A percentile compares a stretch with the other conserved stretches of the same genome.
These are phyloP conservation scores for Microplitis manilae DNA, from an alignment of 2,888 invertebrate genomes.

Conservation along the genomic window DNA sequence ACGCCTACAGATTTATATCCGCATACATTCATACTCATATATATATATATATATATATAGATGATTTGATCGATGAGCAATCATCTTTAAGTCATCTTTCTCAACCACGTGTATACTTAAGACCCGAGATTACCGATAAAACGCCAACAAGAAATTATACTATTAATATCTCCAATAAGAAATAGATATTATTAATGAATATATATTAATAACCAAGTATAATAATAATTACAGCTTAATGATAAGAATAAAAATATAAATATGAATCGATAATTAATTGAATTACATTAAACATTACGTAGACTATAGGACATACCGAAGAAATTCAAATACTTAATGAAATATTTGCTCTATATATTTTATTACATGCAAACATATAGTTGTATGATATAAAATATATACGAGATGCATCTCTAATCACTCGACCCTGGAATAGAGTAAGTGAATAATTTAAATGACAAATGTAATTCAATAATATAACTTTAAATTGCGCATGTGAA, in stretches of 20 bases:
- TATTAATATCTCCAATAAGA: not conserved
- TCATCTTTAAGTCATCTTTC: not conserved
- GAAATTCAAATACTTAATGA: not conserved
- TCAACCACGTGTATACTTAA: not conserved
- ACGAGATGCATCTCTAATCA: not conserved
- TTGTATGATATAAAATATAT: not conserved
- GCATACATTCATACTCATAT: not conserved
- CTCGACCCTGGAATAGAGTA: conserved; percentile 1
- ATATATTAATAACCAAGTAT: not conserved
- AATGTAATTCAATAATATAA: not conserved
- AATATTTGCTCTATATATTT: not conserved
- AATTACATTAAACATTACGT: not conserved
- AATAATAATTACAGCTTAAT: not conserved
- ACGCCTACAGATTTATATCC: not conserved
- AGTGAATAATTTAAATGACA: not conserved
- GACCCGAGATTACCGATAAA: not conserved
- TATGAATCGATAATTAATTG: not conserved
- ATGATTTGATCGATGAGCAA: not conserved
- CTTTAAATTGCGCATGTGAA: not conserved
- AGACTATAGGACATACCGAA: not conserved
- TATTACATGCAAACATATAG: not conserved
- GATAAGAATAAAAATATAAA: not conserved
- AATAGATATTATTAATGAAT: not conserved
- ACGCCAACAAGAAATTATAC: not conserved
- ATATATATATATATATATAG: not conserved